Evolutionary conservation across 2,797 vertebrate species (phyloP).

Genomic region (Tangara arthus): DNA sequence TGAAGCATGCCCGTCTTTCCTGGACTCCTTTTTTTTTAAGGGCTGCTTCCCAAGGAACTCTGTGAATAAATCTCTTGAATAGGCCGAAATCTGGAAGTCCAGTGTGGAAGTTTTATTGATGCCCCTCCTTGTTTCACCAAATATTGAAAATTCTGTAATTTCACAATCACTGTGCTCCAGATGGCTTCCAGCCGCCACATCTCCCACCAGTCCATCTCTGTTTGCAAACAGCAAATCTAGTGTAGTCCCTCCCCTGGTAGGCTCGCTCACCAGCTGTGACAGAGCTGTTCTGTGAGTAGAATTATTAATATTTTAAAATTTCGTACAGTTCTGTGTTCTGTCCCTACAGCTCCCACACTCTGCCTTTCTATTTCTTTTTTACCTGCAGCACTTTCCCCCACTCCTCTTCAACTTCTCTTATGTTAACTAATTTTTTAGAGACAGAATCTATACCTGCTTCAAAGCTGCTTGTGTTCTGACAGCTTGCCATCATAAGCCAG

Average conservation of each 20-base stretch:
- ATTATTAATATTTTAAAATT: neutral
- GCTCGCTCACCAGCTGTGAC: neutral
- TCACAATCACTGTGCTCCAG: neutral
- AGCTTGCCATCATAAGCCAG: neutral
- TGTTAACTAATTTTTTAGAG: neutral
- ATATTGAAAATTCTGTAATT: neutral
- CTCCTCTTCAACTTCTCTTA: neutral
- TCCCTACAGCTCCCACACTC: neutral
- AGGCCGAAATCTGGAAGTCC: neutral
- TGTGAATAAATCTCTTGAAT: neutral
- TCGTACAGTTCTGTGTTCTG: neutral
- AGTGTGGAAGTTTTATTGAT: neutral
- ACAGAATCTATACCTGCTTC: neutral
- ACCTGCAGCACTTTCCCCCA: fast-evolving
- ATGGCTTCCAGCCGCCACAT: neutral
- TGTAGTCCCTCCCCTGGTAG: neutral
- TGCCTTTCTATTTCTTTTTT: neutral
- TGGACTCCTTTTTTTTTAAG: neutral
- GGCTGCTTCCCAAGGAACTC: neutral
- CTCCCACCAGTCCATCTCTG: neutral
- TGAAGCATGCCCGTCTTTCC: neutral
- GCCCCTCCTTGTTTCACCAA: neutral
- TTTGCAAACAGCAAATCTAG: neutral
- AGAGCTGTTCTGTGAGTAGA: neutral
- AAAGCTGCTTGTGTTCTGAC: neutral